Conservation (phyloP, 2,113 vertebrate genomes). For the Aldabrachelys gigantea region DNA sequence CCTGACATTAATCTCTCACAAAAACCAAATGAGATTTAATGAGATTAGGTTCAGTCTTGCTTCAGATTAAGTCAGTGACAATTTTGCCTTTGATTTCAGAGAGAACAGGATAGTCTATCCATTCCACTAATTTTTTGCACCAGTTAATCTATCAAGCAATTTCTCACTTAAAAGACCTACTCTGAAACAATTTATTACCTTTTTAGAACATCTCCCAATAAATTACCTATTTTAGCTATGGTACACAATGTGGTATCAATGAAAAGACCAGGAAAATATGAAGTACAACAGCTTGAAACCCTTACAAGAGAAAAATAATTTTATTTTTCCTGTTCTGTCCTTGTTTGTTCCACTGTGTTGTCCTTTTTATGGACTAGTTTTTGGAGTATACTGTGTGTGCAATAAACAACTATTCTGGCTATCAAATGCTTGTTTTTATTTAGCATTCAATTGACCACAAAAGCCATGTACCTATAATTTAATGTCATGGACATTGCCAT, state of each 20-base stretch:
- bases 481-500: conserved; percentile 27
- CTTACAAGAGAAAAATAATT: not conserved
- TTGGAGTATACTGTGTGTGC: not conserved
- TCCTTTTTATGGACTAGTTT: conserved; percentile 31
- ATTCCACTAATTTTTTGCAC: not conserved
- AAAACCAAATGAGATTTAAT: conserved; percentile 6
- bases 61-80: conserved; percentile 37
- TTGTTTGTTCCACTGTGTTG: conserved; percentile 34
- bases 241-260: not conserved
- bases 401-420: conserved; percentile 15
- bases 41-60: conserved; percentile 15
- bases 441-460: conserved; percentile 31
- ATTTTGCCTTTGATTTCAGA: conserved; percentile 37
- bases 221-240: not conserved
- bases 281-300: conserved; percentile 2
- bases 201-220: not conserved
- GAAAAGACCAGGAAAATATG: conserved; percentile 10
- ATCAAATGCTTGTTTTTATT: conserved; percentile 30
- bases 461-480: conserved; percentile 5
- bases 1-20: conserved; percentile 58
- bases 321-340: not conserved
- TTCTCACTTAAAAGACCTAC: not conserved
- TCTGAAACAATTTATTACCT: not conserved
- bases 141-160: not conserved
- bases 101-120: not conserved